Base-by-base conservation (phyloP, 92 coral and sea anemone species). In the Palythoa heliodiscus region DNA sequence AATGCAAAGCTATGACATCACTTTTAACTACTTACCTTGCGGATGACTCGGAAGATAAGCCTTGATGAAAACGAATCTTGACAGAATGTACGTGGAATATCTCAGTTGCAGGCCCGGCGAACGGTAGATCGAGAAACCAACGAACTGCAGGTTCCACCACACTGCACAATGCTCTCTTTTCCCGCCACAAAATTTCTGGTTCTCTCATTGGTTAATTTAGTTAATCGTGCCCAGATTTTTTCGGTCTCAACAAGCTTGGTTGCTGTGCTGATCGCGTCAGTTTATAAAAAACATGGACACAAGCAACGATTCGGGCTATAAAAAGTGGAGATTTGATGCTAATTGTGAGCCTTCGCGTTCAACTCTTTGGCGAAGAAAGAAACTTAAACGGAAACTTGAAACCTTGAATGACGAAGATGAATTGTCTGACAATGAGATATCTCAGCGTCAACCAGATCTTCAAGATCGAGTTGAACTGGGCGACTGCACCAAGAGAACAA, bases 331-430 rank as follows among this genome's bases (percentile, higher is more conserved):
- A 58, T 85, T 85, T 85, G 7, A 74, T 11, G 80, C 74, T 23
- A 16, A 8, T 47, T 24, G n/a, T 6, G 17, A 87, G 66, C 86
- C 86, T 53, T 87, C 86, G 20, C 68, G 86, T 78, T 87, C 86
- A 2, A 87, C 89, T 78, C 85, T 87, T 77, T 87, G 89, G 86
- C 70, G 86, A 2, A 86, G 85, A 78, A 78, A 47, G 38, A 86
- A 86, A 13, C 77, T 40, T 3, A 86, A 78, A 68, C 61, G 57
- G 14, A 68, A 68, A 29, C 15, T 68, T 68, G 39, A 68, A 24
- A 68, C 39, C 29, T n/a, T 17, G 54, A 6, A 35, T 57, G 12
- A 24, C 2, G 81, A 73, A 84, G 73, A 52, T 0, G 73, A 58
- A 13, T 54, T 54, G 60, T 54, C 14, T 54, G 60, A 54, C 22